These are phyloP conservation scores for Sebastes goodei DNA, from an alignment of 2,797 vertebrate genomes.

Conservation along the genomic window DNA sequence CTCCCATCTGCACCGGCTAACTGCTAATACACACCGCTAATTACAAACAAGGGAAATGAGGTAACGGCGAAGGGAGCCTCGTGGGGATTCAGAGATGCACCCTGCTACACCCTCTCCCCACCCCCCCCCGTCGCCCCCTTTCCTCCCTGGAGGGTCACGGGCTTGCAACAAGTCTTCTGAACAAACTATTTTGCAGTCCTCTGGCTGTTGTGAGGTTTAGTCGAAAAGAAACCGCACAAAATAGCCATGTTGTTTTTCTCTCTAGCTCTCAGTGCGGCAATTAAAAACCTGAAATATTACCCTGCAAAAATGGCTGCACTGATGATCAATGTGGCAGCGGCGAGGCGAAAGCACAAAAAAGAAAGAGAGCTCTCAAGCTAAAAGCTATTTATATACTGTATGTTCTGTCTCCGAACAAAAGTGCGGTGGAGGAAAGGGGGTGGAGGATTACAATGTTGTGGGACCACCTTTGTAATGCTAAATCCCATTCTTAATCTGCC, in stretches of 20 bases:
- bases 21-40: slow-evolving; percentile 68
- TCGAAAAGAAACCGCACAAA: slow-evolving; percentile 30
- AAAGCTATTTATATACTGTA: slow-evolving; percentile 68
- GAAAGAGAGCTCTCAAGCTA: slow-evolving; percentile 37
- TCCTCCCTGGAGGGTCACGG: slow-evolving; percentile 33
- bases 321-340: slow-evolving; percentile 39
- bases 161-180: slow-evolving; percentile 42
- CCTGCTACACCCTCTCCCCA: slow-evolving; percentile 7
- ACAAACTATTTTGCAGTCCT: slow-evolving; percentile 45
- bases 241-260: slow-evolving; percentile 47
- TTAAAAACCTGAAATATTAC: slow-evolving; percentile 75
- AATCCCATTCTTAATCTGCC: slow-evolving; percentile 81
- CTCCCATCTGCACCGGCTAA: slow-evolving; percentile 40
- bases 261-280: slow-evolving; percentile 39
- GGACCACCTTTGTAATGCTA: slow-evolving; percentile 80
- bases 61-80: slow-evolving; percentile 45
- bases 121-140: slow-evolving; percentile 15
- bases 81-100: slow-evolving; percentile 12
- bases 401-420: slow-evolving; percentile 59
- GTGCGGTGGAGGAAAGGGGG: slow-evolving; percentile 55
- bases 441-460: slow-evolving; percentile 72
- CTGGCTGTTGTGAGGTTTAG: slow-evolving; percentile 27
- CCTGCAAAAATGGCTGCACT: slow-evolving; percentile 63
- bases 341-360: slow-evolving; percentile 11
- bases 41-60: slow-evolving; percentile 79